Percentiles rank a stretch among this genome's conserved stretches.
These are phyloP conservation scores for Aricia agestis DNA, from an alignment of 1,140 invertebrate species.

Conservation along the genomic window DNA sequence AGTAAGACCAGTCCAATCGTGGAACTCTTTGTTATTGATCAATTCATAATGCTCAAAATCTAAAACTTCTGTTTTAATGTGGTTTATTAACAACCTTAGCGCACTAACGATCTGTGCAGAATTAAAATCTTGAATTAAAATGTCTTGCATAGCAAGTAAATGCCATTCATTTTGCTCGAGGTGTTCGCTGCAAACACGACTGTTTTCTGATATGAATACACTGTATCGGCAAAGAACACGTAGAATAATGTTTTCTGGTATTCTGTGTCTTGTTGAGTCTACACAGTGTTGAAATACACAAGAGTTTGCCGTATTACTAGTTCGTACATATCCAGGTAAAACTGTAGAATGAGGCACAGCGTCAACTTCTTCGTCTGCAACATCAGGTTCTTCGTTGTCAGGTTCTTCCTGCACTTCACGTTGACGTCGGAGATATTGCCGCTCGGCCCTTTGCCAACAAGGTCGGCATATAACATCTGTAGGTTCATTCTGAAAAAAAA, in stretches of 20 bases:
- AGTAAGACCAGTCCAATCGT: constrained; percentile 10
- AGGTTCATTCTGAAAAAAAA: too few species aligned
- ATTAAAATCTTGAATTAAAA: not conserved
- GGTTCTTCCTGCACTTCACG: too few species aligned
- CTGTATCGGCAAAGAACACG: not conserved
- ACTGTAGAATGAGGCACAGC: too few species aligned
- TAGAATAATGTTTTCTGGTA: not conserved
- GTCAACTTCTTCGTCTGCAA: too few species aligned
- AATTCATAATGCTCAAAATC: constrained; percentile 12
- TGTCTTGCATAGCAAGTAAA: constrained; percentile 13
- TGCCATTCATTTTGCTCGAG: constrained; percentile 2
- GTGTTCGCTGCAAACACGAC: not conserved
- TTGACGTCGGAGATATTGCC: too few species aligned
- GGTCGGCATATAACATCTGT: too few species aligned
- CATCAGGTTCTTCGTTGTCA: too few species aligned
- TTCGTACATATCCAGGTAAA: too few species aligned
- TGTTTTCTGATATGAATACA: not conserved
- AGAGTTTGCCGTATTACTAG: not conserved
- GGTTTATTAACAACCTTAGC: constrained; percentile 4
- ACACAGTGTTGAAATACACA: not conserved
- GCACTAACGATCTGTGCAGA: not conserved
- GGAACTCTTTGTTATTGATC: not conserved
- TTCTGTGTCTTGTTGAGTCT: not conserved
- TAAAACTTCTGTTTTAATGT: not conserved
- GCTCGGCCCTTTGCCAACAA: too few species aligned